Evolutionary conservation across 2,797 vertebrate genomes (phyloP), one percentile per base, ranked within the genome.

Genomic region (Potorous gilbertii): DNA sequence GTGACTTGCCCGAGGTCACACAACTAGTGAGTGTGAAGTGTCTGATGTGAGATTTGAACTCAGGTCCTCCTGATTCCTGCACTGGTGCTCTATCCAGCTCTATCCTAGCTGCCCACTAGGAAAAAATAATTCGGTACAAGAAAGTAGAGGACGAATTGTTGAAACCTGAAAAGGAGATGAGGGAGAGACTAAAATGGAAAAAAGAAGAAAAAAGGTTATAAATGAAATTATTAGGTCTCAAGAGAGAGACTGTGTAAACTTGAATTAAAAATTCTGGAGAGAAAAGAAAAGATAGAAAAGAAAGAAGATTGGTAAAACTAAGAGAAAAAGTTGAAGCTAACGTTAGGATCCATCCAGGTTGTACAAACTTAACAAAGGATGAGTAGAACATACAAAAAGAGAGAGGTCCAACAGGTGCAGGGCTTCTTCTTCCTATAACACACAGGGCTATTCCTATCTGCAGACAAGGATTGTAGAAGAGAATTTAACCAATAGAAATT

Each of bases 231-330:
- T 97, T 96, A 98, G 95, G 92, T 99, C 99, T 97, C 99, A 98
- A 97, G 98, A 99, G 95, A 98, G 99, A 98, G 99, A 99, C 98
- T 99, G 90, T 98, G 96, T 96, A 99, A 99, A 98, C 98, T 99
- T 94, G 99, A 99, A 97, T 95, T 98, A 96, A 99, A 98, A 95
- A 97, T 98, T 96, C 98, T 98, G 94, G 99, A 99, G 92, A 99
- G 98, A 96, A 99, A 99, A 74, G 99, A 97, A 97, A 98, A 99
- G 92, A 96, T 93, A 95, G 98, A 99, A 97, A 98, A 97, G 98
- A 99, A 97, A 99, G 96, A 97, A 99, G 98, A 96, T 95, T 99
- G 28, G 92, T 98, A 29, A 99, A 98, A 96, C 96, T 99, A 54
- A 99, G 99, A 98, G 98, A 99, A 95, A 99, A 99, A 98, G 99